These are phyloP conservation scores for Prorops nasuta DNA, from an alignment of 1,140 invertebrate genomes.

Conservation along the genomic window DNA sequence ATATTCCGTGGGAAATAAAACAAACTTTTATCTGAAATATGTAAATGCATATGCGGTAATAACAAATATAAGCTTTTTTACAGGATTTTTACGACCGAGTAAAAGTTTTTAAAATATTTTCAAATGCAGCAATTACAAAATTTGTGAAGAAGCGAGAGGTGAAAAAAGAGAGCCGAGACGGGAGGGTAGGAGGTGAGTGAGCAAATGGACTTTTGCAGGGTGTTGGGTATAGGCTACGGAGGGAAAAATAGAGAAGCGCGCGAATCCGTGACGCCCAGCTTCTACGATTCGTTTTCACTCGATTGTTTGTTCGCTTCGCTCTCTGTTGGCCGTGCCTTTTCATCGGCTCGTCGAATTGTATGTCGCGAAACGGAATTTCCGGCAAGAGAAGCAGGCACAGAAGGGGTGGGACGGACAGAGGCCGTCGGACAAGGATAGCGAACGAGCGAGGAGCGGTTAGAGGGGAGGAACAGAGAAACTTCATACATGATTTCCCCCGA, in stretches of 20 bases:
- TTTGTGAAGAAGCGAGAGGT: not conserved
- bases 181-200: no score
- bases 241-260: no score
- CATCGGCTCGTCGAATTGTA: slow-evolving; percentile 29
- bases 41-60: no score
- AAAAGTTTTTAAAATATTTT: no score
- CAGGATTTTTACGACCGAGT: no score
- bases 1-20: no score
- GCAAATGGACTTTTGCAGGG: no score
- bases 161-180: not conserved
- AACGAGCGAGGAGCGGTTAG: slow-evolving; percentile 19
- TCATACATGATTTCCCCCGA: slow-evolving; percentile 47
- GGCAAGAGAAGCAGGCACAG: slow-evolving; percentile 24
- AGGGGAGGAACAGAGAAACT: slow-evolving; percentile 29
- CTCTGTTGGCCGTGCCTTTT: slow-evolving; percentile 17
- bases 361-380: slow-evolving; percentile 28
- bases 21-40: no score
- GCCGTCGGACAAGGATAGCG: slow-evolving; percentile 14
- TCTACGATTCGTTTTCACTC: slow-evolving; percentile 29
- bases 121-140: no score
- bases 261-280: slow-evolving; percentile 16
- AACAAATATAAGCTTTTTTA: no score
- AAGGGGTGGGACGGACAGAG: slow-evolving; percentile 2
- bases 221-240: no score
- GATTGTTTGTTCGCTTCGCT: slow-evolving; percentile 26